A percentile compares a stretch with the other conserved stretches of the same genome.
phyloP scores from a whole-genome alignment of 2,113 vertebrate species.

The Campylorhamphus procurvoides region DNA sequence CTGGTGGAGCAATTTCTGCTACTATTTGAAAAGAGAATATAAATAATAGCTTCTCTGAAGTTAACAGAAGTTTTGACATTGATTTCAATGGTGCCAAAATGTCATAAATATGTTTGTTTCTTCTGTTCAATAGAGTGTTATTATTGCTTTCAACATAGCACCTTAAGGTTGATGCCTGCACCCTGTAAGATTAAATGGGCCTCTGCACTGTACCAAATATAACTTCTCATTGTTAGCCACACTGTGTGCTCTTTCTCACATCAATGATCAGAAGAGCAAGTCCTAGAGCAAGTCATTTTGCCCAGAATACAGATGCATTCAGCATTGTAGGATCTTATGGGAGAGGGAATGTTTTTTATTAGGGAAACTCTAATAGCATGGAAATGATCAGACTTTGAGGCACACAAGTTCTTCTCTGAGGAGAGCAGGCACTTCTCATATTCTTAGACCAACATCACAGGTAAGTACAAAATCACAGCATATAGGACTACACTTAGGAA shows the following conservation, averaged over 20 bases:
- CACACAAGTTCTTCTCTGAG: not conserved
- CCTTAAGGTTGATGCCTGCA: not conserved
- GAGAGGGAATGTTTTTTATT: not conserved
- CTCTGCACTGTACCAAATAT: not conserved
- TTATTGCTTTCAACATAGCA: not conserved
- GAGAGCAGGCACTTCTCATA: not conserved
- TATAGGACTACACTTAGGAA: not conserved
- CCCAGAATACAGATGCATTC: not conserved
- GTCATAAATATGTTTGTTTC: not conserved
- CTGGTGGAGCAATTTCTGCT: not conserved
- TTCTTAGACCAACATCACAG: not conserved
- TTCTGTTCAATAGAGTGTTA: not conserved
- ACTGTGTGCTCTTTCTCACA: not conserved
- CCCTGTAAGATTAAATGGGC: not conserved
- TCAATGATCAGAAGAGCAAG: not conserved
- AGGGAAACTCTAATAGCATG: not conserved
- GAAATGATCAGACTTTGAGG: not conserved
- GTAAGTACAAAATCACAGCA: not conserved
- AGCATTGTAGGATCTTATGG: not conserved
- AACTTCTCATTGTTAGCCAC: not conserved
- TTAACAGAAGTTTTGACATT: not conserved
- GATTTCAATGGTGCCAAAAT: not conserved
- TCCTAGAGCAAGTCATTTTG: not conserved
- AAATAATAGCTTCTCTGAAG: not conserved
- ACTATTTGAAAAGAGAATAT: not conserved